These are phyloP conservation scores for Eupithecia abbreviata DNA, from an alignment of 2,888 invertebrate species.

Conservation along the genomic window DNA sequence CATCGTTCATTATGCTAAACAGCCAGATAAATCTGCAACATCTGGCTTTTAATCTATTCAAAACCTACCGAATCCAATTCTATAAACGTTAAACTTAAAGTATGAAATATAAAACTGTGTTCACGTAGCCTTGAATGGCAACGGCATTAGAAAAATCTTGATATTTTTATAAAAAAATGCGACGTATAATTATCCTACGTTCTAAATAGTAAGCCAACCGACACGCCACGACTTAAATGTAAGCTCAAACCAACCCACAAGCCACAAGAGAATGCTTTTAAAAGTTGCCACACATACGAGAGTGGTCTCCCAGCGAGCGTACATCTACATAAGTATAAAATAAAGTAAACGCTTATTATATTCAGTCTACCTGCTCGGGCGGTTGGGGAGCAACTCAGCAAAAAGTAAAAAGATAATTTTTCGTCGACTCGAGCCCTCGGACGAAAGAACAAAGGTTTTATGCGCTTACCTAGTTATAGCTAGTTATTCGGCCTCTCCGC, in stretches of 20 bases:
- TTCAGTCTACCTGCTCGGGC: slow-evolving; percentile 75
- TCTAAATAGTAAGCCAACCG: slow-evolving; percentile 40
- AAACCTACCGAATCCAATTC: slow-evolving; percentile 16
- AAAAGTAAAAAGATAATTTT: slow-evolving; percentile 81
- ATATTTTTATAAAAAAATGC: slow-evolving; percentile 12
- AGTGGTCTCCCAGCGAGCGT: slow-evolving; percentile 48
- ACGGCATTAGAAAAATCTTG: slow-evolving; percentile 19
- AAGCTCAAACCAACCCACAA: slow-evolving; percentile 38
- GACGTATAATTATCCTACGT: slow-evolving; percentile 33
- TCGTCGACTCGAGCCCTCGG: slow-evolving; percentile 69
- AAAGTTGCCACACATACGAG: slow-evolving; percentile 45
- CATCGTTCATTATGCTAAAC: neutral
- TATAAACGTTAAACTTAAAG: neutral
- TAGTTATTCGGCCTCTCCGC: slow-evolving; percentile 73
- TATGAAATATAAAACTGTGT: slow-evolving; percentile 11
- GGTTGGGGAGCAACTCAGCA: slow-evolving; percentile 70
- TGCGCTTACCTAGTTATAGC: slow-evolving; percentile 75
- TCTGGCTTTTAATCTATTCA: slow-evolving; percentile 15
- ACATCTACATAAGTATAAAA: slow-evolving; percentile 50
- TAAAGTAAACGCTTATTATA: slow-evolving; percentile 65
- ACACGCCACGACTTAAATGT: slow-evolving; percentile 34
- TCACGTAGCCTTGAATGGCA: slow-evolving; percentile 21
- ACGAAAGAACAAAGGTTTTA: slow-evolving; percentile 79
- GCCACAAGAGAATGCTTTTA: slow-evolving; percentile 48
- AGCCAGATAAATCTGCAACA: slow-evolving; percentile 7